Percentiles rank a stretch among this genome's conserved stretches.
Conservation (phyloP, 2,797 vertebrate genomes). For the Neoniphon sammara region DNA sequence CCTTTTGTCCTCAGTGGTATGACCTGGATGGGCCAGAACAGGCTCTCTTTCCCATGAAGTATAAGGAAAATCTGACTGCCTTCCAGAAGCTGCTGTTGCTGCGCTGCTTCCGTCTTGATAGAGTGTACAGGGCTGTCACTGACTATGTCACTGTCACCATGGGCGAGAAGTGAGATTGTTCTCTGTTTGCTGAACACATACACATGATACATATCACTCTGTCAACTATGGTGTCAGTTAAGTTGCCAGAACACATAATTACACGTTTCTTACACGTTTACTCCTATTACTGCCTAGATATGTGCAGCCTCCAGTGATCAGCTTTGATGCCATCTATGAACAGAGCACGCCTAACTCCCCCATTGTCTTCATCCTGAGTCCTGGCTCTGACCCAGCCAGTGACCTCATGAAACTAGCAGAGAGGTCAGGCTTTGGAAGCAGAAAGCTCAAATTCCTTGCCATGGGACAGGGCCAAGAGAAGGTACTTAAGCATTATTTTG, state of each 20-base stretch:
- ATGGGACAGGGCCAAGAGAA: slow-evolving; percentile 99
- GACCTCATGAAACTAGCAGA: slow-evolving; percentile 95
- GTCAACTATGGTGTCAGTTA: background rate
- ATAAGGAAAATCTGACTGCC: slow-evolving; percentile 80
- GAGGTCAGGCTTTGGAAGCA: slow-evolving; percentile 86
- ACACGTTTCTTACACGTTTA: slow-evolving; percentile 4
- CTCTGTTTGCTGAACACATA: background rate
- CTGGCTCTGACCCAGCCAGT: slow-evolving; percentile 92
- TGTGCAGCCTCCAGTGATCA: slow-evolving; percentile 96
- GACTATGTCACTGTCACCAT: slow-evolving; percentile 90
- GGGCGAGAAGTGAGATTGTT: slow-evolving; percentile 89
- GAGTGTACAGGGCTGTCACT: slow-evolving; percentile 91
- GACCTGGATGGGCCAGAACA: slow-evolving; percentile 91
- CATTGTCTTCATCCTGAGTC: slow-evolving; percentile 95
- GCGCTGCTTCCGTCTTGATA: slow-evolving; percentile 94
- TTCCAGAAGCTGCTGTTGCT: slow-evolving; percentile 94
- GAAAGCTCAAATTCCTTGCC: slow-evolving; percentile 91
- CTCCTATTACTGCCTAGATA: slow-evolving; percentile 82
- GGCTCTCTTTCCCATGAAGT: slow-evolving; percentile 85
- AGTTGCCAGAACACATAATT: slow-evolving; percentile 3
- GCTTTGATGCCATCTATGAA: slow-evolving; percentile 90
- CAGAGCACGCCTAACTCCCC: slow-evolving; percentile 92
- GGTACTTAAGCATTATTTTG: slow-evolving; percentile 74
- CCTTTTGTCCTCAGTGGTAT: slow-evolving; percentile 87
- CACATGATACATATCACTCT: background rate